These are phyloP conservation scores for Pseudopodoces humilis DNA, from an alignment of 2,113 vertebrate genomes.

Conservation along the genomic window DNA sequence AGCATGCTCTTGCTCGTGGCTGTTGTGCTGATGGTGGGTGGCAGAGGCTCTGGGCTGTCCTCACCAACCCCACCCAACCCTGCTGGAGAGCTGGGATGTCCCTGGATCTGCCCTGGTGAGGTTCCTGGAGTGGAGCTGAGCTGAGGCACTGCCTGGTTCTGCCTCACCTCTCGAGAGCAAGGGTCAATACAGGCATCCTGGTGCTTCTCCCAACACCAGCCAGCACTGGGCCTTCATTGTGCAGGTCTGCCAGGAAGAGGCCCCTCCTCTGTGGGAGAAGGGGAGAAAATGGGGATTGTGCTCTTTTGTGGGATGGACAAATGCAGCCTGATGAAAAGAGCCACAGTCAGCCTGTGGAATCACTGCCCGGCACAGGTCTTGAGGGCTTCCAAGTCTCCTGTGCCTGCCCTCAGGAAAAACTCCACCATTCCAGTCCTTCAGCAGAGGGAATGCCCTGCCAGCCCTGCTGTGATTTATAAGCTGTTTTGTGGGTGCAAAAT, in stretches of 20 bases:
- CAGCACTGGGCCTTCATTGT: background rate
- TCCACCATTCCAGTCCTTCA: background rate
- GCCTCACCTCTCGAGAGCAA: background rate
- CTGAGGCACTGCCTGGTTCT: background rate
- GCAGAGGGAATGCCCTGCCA: background rate
- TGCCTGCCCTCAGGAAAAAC: background rate
- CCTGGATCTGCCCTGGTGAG: background rate
- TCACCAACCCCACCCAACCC: background rate
- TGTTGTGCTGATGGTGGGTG: background rate
- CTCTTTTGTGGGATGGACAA: background rate
- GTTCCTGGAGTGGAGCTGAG: background rate
- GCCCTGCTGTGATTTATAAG: background rate
- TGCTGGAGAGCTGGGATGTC: background rate
- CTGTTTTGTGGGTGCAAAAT: background rate
- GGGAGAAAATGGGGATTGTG: background rate
- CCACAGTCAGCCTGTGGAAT: background rate
- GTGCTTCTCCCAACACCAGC: background rate
- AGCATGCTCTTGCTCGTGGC: fast-evolving
- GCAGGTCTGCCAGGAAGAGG: background rate
- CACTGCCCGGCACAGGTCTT: fast-evolving
- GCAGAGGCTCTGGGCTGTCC: background rate
- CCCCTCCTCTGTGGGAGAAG: background rate
- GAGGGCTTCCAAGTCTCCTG: background rate
- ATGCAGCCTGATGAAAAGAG: background rate
- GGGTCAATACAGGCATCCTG: fast-evolving